Conservation (phyloP, 2,888 invertebrate genomes). For the Epinotia nisella region DNA sequence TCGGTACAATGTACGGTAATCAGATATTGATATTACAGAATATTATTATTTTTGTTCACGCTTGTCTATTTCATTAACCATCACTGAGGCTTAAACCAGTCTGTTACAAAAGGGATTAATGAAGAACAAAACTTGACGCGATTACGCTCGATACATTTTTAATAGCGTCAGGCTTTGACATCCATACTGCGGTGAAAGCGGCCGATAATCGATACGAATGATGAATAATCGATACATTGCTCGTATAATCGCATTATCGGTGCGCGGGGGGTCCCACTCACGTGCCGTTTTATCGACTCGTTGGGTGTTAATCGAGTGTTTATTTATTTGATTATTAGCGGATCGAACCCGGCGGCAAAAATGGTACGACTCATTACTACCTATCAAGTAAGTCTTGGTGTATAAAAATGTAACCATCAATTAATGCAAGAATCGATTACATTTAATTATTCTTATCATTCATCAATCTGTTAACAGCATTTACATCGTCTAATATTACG, state of each 20-base stretch:
- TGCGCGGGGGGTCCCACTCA: conserved; percentile 70
- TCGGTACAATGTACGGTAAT: too few relatives aligned
- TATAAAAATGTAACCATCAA: conserved; percentile 3
- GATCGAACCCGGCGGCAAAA: not conserved
- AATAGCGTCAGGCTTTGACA: conserved; percentile 75
- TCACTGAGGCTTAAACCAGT: conserved; percentile 54
- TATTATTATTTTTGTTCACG: conserved; percentile 19
- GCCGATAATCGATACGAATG: conserved; percentile 68
- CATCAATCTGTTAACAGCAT: conserved; percentile 21
- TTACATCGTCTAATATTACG: conserved; percentile 28
- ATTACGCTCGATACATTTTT: conserved; percentile 70
- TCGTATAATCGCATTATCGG: conserved; percentile 74
- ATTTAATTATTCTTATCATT: conserved; percentile 24
- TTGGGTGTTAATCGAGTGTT: conserved; percentile 33
- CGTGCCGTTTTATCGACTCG: conserved; percentile 50
- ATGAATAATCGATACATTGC: conserved; percentile 68
- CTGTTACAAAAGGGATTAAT: conserved; percentile 54
- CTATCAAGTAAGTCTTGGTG: not conserved
- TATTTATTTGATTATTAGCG: conserved; percentile 17
- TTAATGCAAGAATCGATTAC: conserved; percentile 7
- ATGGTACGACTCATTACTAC: not conserved
- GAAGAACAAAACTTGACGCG: conserved; percentile 49
- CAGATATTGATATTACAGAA: conserved; percentile 18
- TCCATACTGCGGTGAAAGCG: conserved; percentile 79
- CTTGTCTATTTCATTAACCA: conserved; percentile 38